A percentile compares a stretch with the other conserved stretches of the same genome.
Evolutionary conservation across 1,140 invertebrate genomes (phyloP).

Genomic region (Drosophila athabasca): DNA sequence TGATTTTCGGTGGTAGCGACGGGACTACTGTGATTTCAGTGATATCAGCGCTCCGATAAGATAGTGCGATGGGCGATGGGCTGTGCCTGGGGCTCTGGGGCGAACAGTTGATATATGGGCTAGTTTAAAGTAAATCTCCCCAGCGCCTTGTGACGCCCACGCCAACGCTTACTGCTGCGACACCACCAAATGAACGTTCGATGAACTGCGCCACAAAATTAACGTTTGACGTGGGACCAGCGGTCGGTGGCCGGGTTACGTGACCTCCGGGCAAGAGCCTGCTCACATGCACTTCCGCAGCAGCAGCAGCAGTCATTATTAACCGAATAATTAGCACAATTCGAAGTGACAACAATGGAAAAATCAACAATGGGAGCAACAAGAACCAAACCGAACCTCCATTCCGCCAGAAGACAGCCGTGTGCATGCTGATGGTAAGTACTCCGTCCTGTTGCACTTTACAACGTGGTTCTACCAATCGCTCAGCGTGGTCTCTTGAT

Average conservation of each 20-base stretch:
- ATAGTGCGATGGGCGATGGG: conserved; percentile 36
- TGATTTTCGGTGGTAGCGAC: conserved; percentile 25
- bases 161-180: conserved; percentile 10
- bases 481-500: conserved; percentile 11
- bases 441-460: conserved; percentile 17
- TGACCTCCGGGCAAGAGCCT: conserved; percentile 21
- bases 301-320: conserved; percentile 18
- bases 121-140: conserved; percentile 72
- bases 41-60: conserved; percentile 66
- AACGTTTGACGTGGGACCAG: too few species aligned
- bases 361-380: conserved; percentile 25
- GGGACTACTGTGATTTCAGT: conserved; percentile 43
- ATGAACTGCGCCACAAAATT: background rate
- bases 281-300: conserved; percentile 5
- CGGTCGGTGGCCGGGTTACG: background rate
- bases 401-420: conserved; percentile 82
- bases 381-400: conserved; percentile 62
- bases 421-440: conserved; percentile 71
- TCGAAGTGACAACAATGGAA: conserved; percentile 26
- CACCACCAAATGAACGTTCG: background rate
- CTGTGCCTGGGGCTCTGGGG: conserved; percentile 1
- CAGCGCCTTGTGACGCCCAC: conserved; percentile 52
- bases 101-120: conserved; percentile 70
- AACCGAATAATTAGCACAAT: conserved; percentile 58
- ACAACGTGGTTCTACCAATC: conserved; percentile 8